These are phyloP conservation scores for Cryptoleucopteryx plumbea DNA, from an alignment of 2,113 vertebrate species.

Conservation along the genomic window DNA sequence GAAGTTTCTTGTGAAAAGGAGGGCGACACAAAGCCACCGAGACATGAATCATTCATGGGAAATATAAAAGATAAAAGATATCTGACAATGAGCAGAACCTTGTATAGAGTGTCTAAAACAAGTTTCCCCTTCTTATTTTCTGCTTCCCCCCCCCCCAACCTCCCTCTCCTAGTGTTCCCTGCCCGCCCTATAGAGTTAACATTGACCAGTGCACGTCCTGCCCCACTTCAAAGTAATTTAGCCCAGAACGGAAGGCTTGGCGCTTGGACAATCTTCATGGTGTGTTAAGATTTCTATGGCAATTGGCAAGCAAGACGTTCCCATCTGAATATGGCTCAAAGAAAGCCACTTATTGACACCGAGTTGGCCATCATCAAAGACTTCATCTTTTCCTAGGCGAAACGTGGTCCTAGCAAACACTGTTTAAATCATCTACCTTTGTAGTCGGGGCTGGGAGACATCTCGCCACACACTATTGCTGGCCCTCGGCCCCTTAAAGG, in stretches of 20 bases:
- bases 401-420: constrained; percentile 56
- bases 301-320: constrained; percentile 85
- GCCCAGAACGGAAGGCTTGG: constrained; percentile 86
- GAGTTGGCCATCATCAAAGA: constrained; percentile 88
- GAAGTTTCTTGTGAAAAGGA: constrained; percentile 85
- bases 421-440: constrained; percentile 71
- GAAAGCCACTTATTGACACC: constrained; percentile 86
- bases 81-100: constrained; percentile 87
- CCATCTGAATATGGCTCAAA: constrained; percentile 85
- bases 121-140: constrained; percentile 87
- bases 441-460: constrained; percentile 55
- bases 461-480: constrained; percentile 31
- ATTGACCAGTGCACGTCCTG: constrained; percentile 89
- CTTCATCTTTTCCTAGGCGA: constrained; percentile 73
- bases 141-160: constrained; percentile 73
- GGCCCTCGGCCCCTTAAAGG: constrained; percentile 24
- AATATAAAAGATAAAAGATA: constrained; percentile 94
- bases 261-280: constrained; percentile 91
- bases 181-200: constrained; percentile 87
- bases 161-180: constrained; percentile 82
- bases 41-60: constrained; percentile 96
- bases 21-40: constrained; percentile 82
- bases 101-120: constrained; percentile 91
- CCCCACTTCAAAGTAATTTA: constrained; percentile 92
- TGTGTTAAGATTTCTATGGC: constrained; percentile 94